Conservation (phyloP, 2,888 invertebrate genomes). For the Luperina testacea region DNA sequence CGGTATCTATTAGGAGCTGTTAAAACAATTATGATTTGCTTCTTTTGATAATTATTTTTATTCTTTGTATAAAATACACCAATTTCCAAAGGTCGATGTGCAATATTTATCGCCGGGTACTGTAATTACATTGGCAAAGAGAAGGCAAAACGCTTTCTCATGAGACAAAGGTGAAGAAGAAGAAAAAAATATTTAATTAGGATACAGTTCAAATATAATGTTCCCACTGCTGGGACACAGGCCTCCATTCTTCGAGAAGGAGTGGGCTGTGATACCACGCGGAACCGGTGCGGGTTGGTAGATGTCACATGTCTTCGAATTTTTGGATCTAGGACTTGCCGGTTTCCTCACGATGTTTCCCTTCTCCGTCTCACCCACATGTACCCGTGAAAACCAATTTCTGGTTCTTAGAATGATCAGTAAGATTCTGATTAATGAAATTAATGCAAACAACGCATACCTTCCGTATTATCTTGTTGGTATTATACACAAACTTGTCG, state of each 20-base stretch:
- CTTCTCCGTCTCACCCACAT: background rate
- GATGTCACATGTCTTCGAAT: too few relatives aligned
- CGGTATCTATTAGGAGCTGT: too few relatives aligned
- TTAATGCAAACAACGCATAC: slow-evolving; percentile 9
- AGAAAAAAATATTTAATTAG: background rate
- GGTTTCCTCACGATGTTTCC: too few relatives aligned
- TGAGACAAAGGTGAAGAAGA: background rate
- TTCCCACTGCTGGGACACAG: background rate
- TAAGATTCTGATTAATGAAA: slow-evolving; percentile 11
- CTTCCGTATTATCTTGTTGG: slow-evolving; percentile 2
- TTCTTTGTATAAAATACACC: too few relatives aligned
- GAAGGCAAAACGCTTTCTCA: background rate
- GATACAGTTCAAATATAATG: background rate
- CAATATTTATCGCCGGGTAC: too few relatives aligned
- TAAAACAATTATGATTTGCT: too few relatives aligned
- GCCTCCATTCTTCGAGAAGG: background rate
- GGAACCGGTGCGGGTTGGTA: background rate
- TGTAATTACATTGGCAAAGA: background rate
- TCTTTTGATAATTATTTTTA: too few relatives aligned
- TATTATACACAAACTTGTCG: slow-evolving; percentile 27
- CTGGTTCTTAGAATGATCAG: background rate
- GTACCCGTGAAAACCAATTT: background rate
- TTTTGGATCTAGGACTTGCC: too few relatives aligned
- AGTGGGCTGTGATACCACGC: background rate
- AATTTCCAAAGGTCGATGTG: too few relatives aligned